Evolutionary conservation across 2,888 invertebrate genomes (phyloP), one percentile per base, ranked within the genome.

Genomic region (Cantharis flavilabris): DNA sequence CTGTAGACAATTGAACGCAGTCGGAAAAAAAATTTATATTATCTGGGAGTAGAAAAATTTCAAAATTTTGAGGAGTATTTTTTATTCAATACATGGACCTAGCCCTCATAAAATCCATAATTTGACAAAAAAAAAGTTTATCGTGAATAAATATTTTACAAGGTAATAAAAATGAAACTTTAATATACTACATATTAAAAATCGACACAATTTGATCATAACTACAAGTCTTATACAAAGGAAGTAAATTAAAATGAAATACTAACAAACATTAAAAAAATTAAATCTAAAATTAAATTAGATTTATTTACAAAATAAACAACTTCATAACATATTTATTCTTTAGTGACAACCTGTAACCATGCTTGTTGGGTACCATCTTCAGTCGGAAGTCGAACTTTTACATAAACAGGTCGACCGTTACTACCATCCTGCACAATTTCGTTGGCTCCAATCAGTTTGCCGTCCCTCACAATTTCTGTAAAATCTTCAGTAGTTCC

Each of bases 361-460:
- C 89, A 89, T 1, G 89, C 88, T 70, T 89, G 88, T 79, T 89
- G 88, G 72, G 88, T 76, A 0, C 88, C 88, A 69, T 87, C 84
- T 65, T 86, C 87, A 74, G 87, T 87, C 0, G 88, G 88, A 73
- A 89, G 87, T 67, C 87, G 83, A 11, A 89, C 88, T 78, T 88
- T 86, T 0, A 89, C 88, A 14, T 88, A 83, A 73, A 88, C 88
- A 13, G 89, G 82, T 10, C 84, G 87, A 80, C 88, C 88, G n/a
- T 87, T 87, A 3, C 86, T 85, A 5, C 88, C 88, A 49, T 49
- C 49, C 63, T 89, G 87, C 18, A 88, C 87, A n/a, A 88, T 86
- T 81, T 88, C 88, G 3, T 88, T 88, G 75, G 88, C 70, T 30
- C 75, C 70, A 16, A 76, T 30, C 13, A 80, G 28, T 20, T 49